Evolutionary conservation across 2,113 vertebrate genomes (phyloP).

Genomic region (Bostrychus sinensis): DNA sequence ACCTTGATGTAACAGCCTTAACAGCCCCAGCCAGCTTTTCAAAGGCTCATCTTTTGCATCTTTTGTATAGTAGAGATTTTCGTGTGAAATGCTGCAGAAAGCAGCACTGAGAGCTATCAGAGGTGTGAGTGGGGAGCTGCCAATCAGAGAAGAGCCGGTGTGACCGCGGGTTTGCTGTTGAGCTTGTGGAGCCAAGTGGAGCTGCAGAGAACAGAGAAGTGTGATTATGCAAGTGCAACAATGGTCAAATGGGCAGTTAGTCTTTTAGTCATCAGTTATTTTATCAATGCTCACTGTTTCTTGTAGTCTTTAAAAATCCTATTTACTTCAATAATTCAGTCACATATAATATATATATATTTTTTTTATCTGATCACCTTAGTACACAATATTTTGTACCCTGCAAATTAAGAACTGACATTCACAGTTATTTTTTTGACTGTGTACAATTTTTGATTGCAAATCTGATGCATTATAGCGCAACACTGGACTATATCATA

Average conservation of each 20-base stretch:
- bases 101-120: not conserved
- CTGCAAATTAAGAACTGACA: too few relatives aligned
- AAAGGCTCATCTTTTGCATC: not conserved
- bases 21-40: not conserved
- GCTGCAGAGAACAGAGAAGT: not conserved
- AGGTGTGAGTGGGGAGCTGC: conserved; percentile 17
- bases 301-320: not conserved
- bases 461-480: too few relatives aligned
- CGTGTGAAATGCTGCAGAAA: not conserved
- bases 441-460: too few relatives aligned
- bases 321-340: too few relatives aligned
- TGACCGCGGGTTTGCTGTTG: not conserved
- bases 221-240: conserved; percentile 7
- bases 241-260: not conserved
- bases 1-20: not conserved
- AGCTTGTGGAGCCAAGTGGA: not conserved
- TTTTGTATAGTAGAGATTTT: not conserved
- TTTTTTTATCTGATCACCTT: too few relatives aligned
- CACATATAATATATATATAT: too few relatives aligned
- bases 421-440: too few relatives aligned
- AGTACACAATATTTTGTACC: too few relatives aligned
- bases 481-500: too few relatives aligned
- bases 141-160: not conserved
- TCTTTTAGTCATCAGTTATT: not conserved
- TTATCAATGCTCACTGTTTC: not conserved